Evolutionary conservation across 2,888 invertebrate genomes (phyloP).

Genomic region (Pristionchus arcanus): DNA sequence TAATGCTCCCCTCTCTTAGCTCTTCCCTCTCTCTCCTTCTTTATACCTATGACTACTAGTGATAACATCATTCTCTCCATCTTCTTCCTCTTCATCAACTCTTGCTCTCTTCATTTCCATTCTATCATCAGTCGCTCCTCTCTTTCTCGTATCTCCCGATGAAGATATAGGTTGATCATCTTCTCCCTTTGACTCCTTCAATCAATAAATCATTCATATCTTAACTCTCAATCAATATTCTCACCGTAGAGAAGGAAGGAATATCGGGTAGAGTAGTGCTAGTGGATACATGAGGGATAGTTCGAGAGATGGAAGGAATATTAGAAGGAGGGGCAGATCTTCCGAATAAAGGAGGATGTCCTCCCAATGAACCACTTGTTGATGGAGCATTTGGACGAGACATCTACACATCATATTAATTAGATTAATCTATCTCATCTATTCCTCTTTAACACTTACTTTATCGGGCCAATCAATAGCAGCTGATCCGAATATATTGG

Average conservation of each 20-base stretch:
- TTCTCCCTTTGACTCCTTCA: conserved; percentile 14
- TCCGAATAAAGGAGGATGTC: conserved; percentile 18
- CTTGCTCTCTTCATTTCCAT: conserved; percentile 49
- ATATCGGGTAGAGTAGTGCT: background rate
- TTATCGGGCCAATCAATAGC: conserved; percentile 46
- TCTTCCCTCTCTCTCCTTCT: background rate
- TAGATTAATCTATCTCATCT: background rate
- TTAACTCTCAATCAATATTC: background rate
- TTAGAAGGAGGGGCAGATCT: background rate
- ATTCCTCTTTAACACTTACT: background rate
- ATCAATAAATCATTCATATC: background rate
- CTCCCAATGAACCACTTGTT: background rate
- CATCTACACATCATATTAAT: conserved; percentile 10
- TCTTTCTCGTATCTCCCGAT: conserved; percentile 28
- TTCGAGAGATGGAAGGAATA: background rate
- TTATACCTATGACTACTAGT: conserved; percentile 35
- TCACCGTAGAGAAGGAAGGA: background rate
- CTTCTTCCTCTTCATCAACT: conserved; percentile 26
- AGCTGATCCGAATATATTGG: conserved; percentile 1
- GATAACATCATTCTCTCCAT: conserved; percentile 39
- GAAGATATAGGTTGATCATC: conserved; percentile 38
- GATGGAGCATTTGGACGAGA: background rate
- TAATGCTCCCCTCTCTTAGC: background rate
- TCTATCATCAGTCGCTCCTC: conserved; percentile 42
- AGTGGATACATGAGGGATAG: conserved; percentile 1